Evolutionary conservation across 2,888 invertebrate genomes (phyloP).

Genomic region (Suillia variegata): DNA sequence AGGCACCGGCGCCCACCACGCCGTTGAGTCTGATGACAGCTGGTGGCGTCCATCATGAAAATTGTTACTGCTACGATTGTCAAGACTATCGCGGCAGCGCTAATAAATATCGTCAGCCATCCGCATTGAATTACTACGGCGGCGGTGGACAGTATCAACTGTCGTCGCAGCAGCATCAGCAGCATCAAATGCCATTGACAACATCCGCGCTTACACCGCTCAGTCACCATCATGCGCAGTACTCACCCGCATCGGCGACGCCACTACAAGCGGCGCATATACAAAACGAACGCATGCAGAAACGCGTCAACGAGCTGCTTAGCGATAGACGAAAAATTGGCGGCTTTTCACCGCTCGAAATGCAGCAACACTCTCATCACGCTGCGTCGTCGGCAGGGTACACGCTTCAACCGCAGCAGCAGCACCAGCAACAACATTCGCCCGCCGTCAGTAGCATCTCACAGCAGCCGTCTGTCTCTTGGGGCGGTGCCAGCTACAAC

Average conservation of each 20-base stretch:
- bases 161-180: slow-evolving; percentile 15
- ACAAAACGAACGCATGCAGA: slow-evolving; percentile 57
- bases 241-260: slow-evolving; percentile 37
- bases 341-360: slow-evolving; percentile 57
- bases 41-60: slow-evolving; percentile 50
- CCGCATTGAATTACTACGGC: slow-evolving; percentile 34
- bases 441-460: slow-evolving; percentile 31
- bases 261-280: slow-evolving; percentile 49
- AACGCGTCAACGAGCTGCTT: slow-evolving; percentile 57
- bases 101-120: slow-evolving; percentile 21
- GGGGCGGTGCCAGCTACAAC: slow-evolving; percentile 24
- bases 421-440: slow-evolving; percentile 41
- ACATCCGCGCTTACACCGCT: slow-evolving; percentile 24
- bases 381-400: slow-evolving; percentile 11
- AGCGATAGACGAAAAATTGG: slow-evolving; percentile 57
- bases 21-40: slow-evolving; percentile 24
- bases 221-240: slow-evolving; percentile 35
- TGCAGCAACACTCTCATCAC: slow-evolving; percentile 41
- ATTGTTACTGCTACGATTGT: slow-evolving; percentile 60
- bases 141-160: slow-evolving; percentile 18
- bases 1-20: slow-evolving; percentile 10
- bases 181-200: slow-evolving; percentile 16
- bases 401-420: slow-evolving; percentile 13
- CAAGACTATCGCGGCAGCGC: slow-evolving; percentile 51
- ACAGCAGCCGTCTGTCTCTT: slow-evolving; percentile 18